Conservation (phyloP, 2,113 vertebrate species). For the Grammomys dolichurus region DNA sequence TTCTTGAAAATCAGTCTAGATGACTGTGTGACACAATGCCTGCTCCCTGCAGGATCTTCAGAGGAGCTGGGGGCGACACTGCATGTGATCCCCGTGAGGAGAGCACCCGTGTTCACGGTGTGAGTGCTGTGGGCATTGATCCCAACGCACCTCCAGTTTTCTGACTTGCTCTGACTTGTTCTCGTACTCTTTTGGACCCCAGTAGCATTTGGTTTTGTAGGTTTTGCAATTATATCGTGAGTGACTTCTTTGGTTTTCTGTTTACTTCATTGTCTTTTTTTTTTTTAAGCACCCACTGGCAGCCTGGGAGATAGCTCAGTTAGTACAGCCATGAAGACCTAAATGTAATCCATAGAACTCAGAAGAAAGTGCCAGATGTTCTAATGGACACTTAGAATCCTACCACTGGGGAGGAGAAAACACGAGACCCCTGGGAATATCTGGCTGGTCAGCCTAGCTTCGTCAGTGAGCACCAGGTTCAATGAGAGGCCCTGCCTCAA, state of each 20-base stretch:
- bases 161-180: accelerated
- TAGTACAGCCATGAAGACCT: not conserved
- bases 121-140: not conserved
- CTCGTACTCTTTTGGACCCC: not conserved
- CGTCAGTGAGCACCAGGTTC: not conserved
- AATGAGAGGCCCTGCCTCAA: not conserved
- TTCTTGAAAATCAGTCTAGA: not conserved
- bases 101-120: not conserved
- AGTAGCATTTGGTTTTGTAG: not conserved
- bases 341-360: not conserved
- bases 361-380: not conserved
- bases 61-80: not conserved
- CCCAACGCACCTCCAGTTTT: not conserved
- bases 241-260: not conserved
- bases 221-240: not conserved
- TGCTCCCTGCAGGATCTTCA: not conserved
- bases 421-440: too few relatives aligned
- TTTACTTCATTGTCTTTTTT: not conserved
- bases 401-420: not conserved
- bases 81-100: not conserved
- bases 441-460: not conserved
- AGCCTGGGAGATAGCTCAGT: not conserved
- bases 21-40: not conserved
- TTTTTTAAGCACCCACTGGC: not conserved
- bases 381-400: not conserved